Evolutionary conservation across 2,888 invertebrate genomes (phyloP), one percentile per base, ranked within the genome.

Genomic region (Hypsopygia costalis): DNA sequence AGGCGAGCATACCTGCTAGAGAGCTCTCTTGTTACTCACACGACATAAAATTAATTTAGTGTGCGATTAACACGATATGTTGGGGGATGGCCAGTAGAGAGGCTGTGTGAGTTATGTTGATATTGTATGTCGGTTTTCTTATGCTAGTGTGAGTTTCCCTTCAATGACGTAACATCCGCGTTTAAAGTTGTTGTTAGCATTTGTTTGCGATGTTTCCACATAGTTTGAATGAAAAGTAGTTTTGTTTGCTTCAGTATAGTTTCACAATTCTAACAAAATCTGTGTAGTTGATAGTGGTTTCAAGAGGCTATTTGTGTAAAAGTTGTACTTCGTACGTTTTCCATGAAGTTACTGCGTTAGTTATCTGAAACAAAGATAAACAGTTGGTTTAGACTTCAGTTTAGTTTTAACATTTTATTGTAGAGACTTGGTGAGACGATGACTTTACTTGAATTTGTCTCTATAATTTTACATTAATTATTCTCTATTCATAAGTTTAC

Each of bases 191-290:
- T 49, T 36, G 36, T 37, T 37, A 31, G 32, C 58, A 62, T 69
- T 75, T 71, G 71, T 69, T 71, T 66, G 62, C 58, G 47, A 57
- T 65, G 70, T 69, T 75, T 72, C 69, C 61, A 64, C 62, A 70
- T 68, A 73, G 75, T 79, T 79, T 75, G 69, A 73, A 79, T 76
- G 74, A 70, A 73, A 73, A 71, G 69, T 71, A 68, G 69, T 70
- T 74, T 58, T 64, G 66, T 69, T 62, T 58, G 61, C 52, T 55
- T 45, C 49, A 54, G 56, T 62, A 61, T 59, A 49, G 67, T 71
- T 68, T 68, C 75, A 75, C 69, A 68, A 58, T 63, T 63, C 58
- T 67, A 67, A 73, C 68, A 51, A 74, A 72, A 73, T 75, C 53
- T 38, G 6, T 27, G 12, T 69, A 62, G 55, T 64, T 65, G 60